Evolutionary conservation across 2,888 invertebrate genomes (phyloP).

Genomic region (Ypsolopha scabrella): DNA sequence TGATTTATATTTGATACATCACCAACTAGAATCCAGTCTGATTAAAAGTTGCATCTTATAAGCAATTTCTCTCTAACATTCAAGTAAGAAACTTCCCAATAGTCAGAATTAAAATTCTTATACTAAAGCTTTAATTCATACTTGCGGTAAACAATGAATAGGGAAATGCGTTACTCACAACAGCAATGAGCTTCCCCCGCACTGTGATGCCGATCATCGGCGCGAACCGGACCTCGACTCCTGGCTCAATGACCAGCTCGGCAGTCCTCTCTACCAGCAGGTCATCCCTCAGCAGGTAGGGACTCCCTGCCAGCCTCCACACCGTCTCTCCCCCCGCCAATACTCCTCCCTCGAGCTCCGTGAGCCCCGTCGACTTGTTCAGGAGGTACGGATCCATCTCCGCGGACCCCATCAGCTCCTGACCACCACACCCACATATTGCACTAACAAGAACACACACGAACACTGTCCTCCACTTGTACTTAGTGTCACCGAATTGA

Average conservation of each 20-base stretch:
- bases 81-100: no score
- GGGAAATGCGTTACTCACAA: slow-evolving; percentile 72
- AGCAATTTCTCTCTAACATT: no score
- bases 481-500: slow-evolving; percentile 65
- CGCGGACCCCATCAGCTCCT: slow-evolving; percentile 28
- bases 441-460: slow-evolving; percentile 14
- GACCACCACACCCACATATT: slow-evolving; percentile 37
- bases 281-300: slow-evolving; percentile 84
- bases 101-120: no score
- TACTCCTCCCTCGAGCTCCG: slow-evolving; percentile 75
- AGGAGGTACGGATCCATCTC: slow-evolving; percentile 52
- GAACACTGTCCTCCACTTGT: slow-evolving; percentile 63
- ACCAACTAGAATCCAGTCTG: no score
- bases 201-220: slow-evolving; percentile 95
- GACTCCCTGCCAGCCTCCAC: slow-evolving; percentile 73
- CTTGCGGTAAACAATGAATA: no score
- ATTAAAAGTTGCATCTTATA: no score
- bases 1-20: no score
- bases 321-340: slow-evolving; percentile 70
- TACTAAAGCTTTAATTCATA: no score
- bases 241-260: slow-evolving; percentile 88
- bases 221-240: slow-evolving; percentile 89
- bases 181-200: slow-evolving; percentile 87
- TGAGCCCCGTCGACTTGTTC: slow-evolving; percentile 51
- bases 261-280: slow-evolving; percentile 83